A percentile compares a stretch with the other conserved stretches of the same genome.
phyloP scores from a whole-genome alignment of 1,140 invertebrate species.

The Drosophila orosa region DNA sequence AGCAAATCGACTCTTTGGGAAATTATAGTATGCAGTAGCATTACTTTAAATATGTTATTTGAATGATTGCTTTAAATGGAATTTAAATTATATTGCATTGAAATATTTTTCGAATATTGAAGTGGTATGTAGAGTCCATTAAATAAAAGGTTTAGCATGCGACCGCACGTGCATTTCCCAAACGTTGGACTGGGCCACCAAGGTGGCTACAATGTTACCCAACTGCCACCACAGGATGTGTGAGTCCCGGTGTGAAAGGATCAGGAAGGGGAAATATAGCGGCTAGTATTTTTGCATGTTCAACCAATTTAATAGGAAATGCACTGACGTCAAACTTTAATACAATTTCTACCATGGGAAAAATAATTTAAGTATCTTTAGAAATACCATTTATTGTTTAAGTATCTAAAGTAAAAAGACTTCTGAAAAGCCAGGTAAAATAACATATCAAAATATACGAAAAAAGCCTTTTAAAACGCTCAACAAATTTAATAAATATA shows the following conservation, averaged over 20 bases:
- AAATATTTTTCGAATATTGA: not conserved
- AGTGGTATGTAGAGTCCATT: not conserved
- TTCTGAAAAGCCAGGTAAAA: not conserved
- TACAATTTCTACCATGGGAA: not conserved
- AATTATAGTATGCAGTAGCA: not conserved
- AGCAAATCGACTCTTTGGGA: not conserved
- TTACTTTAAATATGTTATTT: too few species aligned
- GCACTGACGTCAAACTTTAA: not conserved
- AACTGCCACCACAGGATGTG: slow-evolving; percentile 3
- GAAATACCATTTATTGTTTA: too few species aligned
- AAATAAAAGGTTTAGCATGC: not conserved
- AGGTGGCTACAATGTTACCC: not conserved
- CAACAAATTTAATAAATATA: not conserved
- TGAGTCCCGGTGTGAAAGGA: not conserved
- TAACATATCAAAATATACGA: not conserved
- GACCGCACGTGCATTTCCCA: not conserved
- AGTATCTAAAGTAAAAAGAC: not conserved
- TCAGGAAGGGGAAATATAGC: not conserved
- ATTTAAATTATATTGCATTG: not conserved
- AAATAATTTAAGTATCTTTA: not conserved
- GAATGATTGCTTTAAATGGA: not conserved
- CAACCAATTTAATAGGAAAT: not conserved
- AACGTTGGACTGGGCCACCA: slow-evolving; percentile 3
- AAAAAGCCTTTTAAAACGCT: not conserved
- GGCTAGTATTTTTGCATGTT: slow-evolving; percentile 6